Percentiles rank a stretch among this genome's conserved stretches.
phyloP scores from a whole-genome alignment of 2,113 vertebrate species.

The Romanogobio albipinnatus region DNA sequence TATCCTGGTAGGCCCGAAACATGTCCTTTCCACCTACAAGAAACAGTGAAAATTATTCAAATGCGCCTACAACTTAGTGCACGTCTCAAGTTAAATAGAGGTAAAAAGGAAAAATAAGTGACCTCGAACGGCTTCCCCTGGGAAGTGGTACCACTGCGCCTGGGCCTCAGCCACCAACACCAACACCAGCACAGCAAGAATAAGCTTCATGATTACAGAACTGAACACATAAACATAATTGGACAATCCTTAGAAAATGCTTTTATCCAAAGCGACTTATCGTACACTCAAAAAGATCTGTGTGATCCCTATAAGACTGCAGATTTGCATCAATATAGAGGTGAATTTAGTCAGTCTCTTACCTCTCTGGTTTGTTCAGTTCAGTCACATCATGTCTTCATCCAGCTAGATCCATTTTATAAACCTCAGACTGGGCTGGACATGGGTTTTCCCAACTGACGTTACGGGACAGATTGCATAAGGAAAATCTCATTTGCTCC shows the following conservation, averaged over 20 bases:
- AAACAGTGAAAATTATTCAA: not conserved
- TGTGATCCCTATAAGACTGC: too few species aligned
- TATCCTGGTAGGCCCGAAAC: constrained; percentile 35
- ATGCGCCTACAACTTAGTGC: not conserved
- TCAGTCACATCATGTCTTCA: not conserved
- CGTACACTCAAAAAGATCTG: too few species aligned
- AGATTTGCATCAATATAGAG: too few species aligned
- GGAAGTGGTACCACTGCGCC: constrained; percentile 59
- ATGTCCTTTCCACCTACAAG: constrained; percentile 57
- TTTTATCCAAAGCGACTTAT: too few species aligned
- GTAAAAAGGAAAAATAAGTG: not conserved
- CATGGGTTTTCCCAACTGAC: constrained; percentile 1
- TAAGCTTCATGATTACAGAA: too few species aligned
- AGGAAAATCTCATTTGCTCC: not conserved
- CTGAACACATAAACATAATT: too few species aligned
- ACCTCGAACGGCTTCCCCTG: constrained; percentile 50
- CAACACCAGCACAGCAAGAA: too few species aligned
- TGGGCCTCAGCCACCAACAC: constrained; percentile 48
- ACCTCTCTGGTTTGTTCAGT: not conserved
- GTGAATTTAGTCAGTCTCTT: constrained; percentile 41
- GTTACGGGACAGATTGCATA: too few species aligned
- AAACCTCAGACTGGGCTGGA: not conserved
- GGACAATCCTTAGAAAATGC: too few species aligned
- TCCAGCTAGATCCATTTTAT: not conserved
- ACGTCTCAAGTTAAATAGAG: not conserved